Percentiles rank a stretch among this genome's conserved stretches.
Evolutionary conservation across 2,797 vertebrate species (phyloP).

Genomic region (Poecilia picta): DNA sequence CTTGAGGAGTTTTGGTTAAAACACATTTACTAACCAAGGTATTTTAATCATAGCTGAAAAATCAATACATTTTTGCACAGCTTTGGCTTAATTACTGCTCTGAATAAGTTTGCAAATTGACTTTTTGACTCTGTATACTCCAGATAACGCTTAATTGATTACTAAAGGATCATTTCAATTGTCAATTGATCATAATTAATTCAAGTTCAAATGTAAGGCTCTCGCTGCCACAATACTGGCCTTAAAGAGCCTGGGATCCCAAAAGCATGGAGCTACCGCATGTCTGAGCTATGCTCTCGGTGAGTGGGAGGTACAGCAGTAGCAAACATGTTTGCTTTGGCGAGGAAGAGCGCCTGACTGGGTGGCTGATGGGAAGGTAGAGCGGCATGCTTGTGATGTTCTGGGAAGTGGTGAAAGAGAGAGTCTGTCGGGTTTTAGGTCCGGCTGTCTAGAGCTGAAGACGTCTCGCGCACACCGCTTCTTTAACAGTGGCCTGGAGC

Average conservation of each 20-base stretch:
- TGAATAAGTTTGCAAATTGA: too few species aligned
- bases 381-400: conserved; percentile 62
- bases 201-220: background rate
- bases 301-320: conserved; percentile 33
- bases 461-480: conserved; percentile 58
- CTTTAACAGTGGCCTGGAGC: conserved; percentile 68
- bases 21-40: too few species aligned
- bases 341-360: conserved; percentile 52
- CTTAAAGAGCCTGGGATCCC: background rate
- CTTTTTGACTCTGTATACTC: too few species aligned
- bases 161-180: too few species aligned
- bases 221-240: conserved; percentile 16
- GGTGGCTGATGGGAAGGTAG: conserved; percentile 59
- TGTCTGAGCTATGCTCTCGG: conserved; percentile 6
- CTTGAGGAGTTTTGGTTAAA: too few species aligned
- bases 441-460: conserved; percentile 42
- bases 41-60: too few species aligned
- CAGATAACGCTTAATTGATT: too few species aligned
- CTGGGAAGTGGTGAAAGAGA: conserved; percentile 80
- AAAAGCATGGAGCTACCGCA: conserved; percentile 3
- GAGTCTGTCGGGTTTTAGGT: conserved; percentile 71
- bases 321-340: conserved; percentile 50
- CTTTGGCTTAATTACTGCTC: too few species aligned
- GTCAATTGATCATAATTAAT: too few species aligned
- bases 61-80: too few species aligned